Base-by-base conservation (phyloP, 2,888 invertebrate species). In the Thereva nobilitata region DNA sequence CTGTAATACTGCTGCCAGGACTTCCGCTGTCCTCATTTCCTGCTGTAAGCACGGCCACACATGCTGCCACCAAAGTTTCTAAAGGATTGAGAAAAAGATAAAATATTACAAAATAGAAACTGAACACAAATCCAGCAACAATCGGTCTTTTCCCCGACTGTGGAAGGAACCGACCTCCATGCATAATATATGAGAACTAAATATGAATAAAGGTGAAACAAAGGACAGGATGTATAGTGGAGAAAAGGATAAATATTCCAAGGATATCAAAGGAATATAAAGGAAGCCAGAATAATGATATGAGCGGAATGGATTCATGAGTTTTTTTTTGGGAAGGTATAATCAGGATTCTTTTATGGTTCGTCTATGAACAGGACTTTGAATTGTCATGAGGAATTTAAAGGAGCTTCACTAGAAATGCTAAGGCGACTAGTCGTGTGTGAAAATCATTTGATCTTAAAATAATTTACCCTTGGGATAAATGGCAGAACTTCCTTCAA, bases 61-160 rank as follows among this genome's bases (percentile, higher is more conserved):
- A 79, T 93, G 93, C 79, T 93, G 93, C 85, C 94, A 96, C 86
- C 95, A 92, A 61, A 97, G 84, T 91, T 96, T 97, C 97, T 97
- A 85, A 34, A 45, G 23, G 37, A 10, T 5, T 40, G 37, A 52
- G 41, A 0, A 52, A 52, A n/a, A 40, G 3, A 5, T 10, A 40
- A 40, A 54, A 54, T 40, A 5, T 23, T 34, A 9, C 23, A n/a
- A 38, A 4, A 9, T 38, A n/a, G 12, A 4, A 55, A 12, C 10
- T 38, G 3, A 8, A 40, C 53, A 53, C 35, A 6, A 5, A 23
- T 23, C 23, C 23, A 2, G 23, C 23, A 23, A 23, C 23, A 23
- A 23, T 23, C 23, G 23, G 23, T 23, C 23, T 23, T 2, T 23
- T 23, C 23, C 23, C 23, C 23, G 23, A 2, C 23, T 23, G 23